Conservation (phyloP, 2,797 vertebrate species). For the Gadopsis bispinosus region DNA sequence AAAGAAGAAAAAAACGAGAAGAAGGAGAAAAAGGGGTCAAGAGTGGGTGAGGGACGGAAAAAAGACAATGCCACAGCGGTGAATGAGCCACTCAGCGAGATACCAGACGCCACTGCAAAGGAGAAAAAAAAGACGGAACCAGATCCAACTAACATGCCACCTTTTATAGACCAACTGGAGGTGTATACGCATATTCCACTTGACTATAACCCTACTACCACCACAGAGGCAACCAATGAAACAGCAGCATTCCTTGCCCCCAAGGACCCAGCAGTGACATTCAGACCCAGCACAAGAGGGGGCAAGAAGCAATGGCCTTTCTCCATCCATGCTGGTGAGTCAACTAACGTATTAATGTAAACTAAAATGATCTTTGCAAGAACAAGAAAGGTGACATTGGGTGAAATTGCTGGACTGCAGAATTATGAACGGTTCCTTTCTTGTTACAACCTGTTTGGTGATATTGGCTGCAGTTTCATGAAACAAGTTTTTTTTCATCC, state of each 20-base stretch:
- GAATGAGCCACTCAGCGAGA: constrained; percentile 46
- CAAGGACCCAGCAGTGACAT: constrained; percentile 41
- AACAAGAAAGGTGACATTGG: background rate
- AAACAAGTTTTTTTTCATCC: background rate
- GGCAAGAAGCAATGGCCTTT: constrained; percentile 66
- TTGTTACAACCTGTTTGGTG: background rate
- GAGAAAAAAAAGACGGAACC: constrained; percentile 73
- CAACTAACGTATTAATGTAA: background rate
- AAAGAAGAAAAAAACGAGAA: constrained; percentile 61
- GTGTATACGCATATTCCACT: constrained; percentile 26
- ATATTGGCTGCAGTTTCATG: background rate
- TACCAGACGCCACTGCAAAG: constrained; percentile 78
- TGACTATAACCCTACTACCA: constrained; percentile 51
- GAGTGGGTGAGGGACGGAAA: constrained; percentile 3
- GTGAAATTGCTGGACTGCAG: background rate
- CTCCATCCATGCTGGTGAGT: constrained; percentile 78
- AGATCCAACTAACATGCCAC: constrained; percentile 4
- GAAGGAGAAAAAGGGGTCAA: constrained; percentile 79
- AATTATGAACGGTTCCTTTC: background rate
- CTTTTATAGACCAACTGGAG: constrained; percentile 40
- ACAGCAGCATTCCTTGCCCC: constrained; percentile 30
- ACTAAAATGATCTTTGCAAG: background rate
- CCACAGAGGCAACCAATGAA: constrained; percentile 60
- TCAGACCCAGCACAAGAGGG: constrained; percentile 36
- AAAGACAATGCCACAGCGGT: constrained; percentile 51